Conservation (phyloP, 1,140 invertebrate genomes). For the Cylas formicarius region DNA sequence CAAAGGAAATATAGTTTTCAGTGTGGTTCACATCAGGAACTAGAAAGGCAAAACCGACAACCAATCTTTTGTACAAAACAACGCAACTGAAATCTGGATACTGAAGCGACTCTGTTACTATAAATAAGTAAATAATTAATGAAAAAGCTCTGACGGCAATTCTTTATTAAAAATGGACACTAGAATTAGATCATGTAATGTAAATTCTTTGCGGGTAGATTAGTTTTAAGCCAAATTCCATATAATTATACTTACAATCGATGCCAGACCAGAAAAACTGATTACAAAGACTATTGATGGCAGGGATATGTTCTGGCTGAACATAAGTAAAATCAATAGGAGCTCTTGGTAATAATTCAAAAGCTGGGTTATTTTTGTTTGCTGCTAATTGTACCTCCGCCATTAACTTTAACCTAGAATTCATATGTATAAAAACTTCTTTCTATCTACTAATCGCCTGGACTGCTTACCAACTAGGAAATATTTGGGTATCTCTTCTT, state of each 20-base stretch:
- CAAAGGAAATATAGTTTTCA: conserved; percentile 84
- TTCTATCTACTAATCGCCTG: neutral
- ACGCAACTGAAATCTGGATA: conserved; percentile 91
- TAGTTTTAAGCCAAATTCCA: too few relatives aligned
- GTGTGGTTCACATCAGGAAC: conserved; percentile 76
- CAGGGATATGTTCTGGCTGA: conserved; percentile 77
- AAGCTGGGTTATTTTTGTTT: conserved; percentile 50
- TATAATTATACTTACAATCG: conserved; percentile 61
- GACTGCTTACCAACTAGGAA: conserved; percentile 54
- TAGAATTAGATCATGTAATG: too few relatives aligned
- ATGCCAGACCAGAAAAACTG: conserved; percentile 88
- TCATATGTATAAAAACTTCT: neutral
- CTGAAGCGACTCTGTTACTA: conserved; percentile 80
- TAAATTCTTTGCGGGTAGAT: too few relatives aligned
- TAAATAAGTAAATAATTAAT: conserved; percentile 35
- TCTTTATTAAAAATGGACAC: too few relatives aligned
- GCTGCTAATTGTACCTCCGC: conserved; percentile 58
- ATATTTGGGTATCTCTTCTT: conserved; percentile 54
- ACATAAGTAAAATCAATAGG: conserved; percentile 83
- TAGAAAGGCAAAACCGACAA: conserved; percentile 82
- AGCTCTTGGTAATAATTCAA: conserved; percentile 40
- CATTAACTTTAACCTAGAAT: conserved; percentile 51
- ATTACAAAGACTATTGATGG: conserved; percentile 73
- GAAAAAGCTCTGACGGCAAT: too few relatives aligned
- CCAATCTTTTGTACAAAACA: conserved; percentile 72